These are phyloP conservation scores for Drosophila monieri DNA, from an alignment of 2,888 invertebrate genomes.

Conservation along the genomic window DNA sequence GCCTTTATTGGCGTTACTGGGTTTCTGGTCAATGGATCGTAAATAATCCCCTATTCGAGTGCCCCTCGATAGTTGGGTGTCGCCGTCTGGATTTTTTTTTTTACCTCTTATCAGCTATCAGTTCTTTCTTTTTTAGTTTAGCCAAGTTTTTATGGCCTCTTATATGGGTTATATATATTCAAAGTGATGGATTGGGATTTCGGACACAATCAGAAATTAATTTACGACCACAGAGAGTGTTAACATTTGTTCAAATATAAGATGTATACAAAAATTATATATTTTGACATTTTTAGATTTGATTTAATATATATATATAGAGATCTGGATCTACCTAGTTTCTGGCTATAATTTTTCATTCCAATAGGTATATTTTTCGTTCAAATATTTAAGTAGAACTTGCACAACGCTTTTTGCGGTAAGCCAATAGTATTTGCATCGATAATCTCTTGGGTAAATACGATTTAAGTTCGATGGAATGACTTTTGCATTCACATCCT, in stretches of 20 bases:
- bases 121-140: conserved; percentile 18
- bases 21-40: conserved; percentile 17
- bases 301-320: not conserved
- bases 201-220: conserved; percentile 21
- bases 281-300: not conserved
- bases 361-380: not conserved
- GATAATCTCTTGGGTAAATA: conserved; percentile 19
- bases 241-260: not conserved
- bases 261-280: not conserved
- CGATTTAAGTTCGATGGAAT: conserved; percentile 14
- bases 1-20: conserved; percentile 33
- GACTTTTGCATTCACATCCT: conserved; percentile 27
- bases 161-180: conserved; percentile 34
- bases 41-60: conserved; percentile 38
- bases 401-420: not conserved
- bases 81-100: conserved; percentile 20
- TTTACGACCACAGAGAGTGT: conserved; percentile 2
- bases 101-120: conserved; percentile 27
- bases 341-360: not conserved
- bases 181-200: conserved; percentile 38
- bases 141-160: conserved; percentile 17
- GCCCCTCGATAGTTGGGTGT: conserved; percentile 29
- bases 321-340: not conserved
- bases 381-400: not conserved
- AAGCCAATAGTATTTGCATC: not conserved